Evolutionary conservation across 2,113 vertebrate genomes (phyloP), one percentile per base, ranked within the genome.

Genomic region (Neotoma lepida): DNA sequence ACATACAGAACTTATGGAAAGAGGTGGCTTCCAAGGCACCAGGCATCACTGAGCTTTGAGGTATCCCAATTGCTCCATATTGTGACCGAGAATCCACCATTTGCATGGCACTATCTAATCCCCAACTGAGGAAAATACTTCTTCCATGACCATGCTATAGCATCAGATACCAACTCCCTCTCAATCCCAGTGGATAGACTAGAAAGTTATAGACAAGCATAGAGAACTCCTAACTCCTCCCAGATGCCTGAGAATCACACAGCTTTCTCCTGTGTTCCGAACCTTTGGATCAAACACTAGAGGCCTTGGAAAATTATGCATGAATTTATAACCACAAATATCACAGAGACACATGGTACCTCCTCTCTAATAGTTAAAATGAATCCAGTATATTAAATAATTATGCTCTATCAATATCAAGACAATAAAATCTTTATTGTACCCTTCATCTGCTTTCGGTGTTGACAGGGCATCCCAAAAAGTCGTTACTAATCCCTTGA

Each of bases 331-430:
- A 91, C 22, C 26, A 28, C 66, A 73, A 94, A 71, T 13, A 74
- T 70, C 26, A 74, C 46, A 94, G 80, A 89, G 51, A 63, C 30
- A 74, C 28, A 84, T 0, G 14, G 20, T 49, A 63, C 56, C 26
- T 92, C 18, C 51, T 82, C 86, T 86, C 88, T 49, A n/a, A 61
- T 8, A 56, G 41, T 3, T 96, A 28, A 94, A 97, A 96, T 66
- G 39, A 33, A 92, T 28, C 22, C 63, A 85, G 18, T 7, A 41
- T 28, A 30, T 70, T 70, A 0, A 51, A 90, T 68, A 94, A 61
- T 54, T 91, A 92, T 46, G 12, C 56, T 51, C 74, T 26, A 51
- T 90, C 56, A 81, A 13, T 28, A 89, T 51, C 15, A 46, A 80
- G 76, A 88, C 26, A 41, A 80, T 41, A 90, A 91, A 89, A 61